A percentile compares a stretch with the other conserved stretches of the same genome.
phyloP scores from a whole-genome alignment of 2,113 vertebrate species.

The Onychorhynchus coronatus region DNA sequence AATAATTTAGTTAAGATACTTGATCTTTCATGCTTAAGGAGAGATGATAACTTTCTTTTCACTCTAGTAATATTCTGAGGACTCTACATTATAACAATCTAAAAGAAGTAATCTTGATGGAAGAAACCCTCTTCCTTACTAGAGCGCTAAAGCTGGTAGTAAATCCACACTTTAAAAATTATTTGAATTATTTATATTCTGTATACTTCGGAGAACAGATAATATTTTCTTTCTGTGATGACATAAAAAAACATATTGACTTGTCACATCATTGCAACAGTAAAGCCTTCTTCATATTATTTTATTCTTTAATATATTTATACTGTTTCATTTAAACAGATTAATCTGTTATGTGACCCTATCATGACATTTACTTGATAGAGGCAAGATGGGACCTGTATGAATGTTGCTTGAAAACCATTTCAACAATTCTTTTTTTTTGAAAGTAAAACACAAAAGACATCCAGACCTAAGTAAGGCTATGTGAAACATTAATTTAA shows the following conservation, averaged over 20 bases:
- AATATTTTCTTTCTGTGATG: background rate
- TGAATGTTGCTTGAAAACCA: background rate
- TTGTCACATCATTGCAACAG: background rate
- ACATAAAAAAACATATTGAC: background rate
- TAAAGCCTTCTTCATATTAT: background rate
- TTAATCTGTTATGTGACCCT: background rate
- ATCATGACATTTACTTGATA: background rate
- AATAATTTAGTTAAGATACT: background rate
- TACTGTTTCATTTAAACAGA: background rate
- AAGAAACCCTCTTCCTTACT: background rate
- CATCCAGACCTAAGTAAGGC: background rate
- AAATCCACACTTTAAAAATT: background rate
- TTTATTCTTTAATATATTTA: background rate
- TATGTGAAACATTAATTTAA: background rate
- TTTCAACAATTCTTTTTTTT: background rate
- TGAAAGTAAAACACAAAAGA: background rate
- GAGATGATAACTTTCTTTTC: background rate
- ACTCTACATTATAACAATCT: background rate
- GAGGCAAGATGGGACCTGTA: background rate
- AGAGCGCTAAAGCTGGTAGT: background rate
- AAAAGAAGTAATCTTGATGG: background rate
- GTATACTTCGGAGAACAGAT: background rate
- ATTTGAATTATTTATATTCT: background rate
- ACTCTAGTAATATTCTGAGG: background rate
- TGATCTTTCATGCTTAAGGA: background rate